Base-by-base conservation (phyloP, 2,888 invertebrate species). In the Actias luna region DNA sequence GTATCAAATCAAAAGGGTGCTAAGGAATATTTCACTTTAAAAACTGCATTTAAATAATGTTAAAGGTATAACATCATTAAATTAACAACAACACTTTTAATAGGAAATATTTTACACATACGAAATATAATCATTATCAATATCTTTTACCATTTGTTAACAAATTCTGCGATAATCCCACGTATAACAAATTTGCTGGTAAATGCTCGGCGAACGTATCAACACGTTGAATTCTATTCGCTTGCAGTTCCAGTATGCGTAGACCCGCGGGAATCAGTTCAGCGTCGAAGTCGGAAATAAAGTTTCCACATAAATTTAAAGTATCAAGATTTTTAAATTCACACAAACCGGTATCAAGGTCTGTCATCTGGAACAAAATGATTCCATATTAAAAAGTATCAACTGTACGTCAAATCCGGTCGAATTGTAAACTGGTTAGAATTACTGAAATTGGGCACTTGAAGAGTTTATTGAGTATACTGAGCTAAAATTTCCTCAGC, bases 111-210 rank as follows among this genome's bases (percentile, higher is more conserved):
- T 1, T 7, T 16, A 8, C 36, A 36, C 3, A 36, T 16, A 36
- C 36, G 1, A 8, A 16, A 36, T 16, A 36, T 16, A 36, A 36
- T 16, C 16, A 36, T 42, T 42, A 18, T 42, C n/a, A 42, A 5
- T 42, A 0, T 25, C 8, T 31, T 64, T 70, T 78, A 89, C 89
- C 87, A 52, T 78, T 73, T 39, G 66, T 76, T n/a, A 92, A 64
- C 50, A 88, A 77, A 76, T 94, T 94, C 66, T 89, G 84, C 1
- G 90, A 87, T 27, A 94, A 79, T 46, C 94, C 94, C 59, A 94
- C 77, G 70, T 94, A 93, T 4, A 88, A 65, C 58, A 94, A 73
- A 57, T 80, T 76, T 58, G 67, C 63, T 0, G 94, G 94, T 66
- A 83, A 80, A 65, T 65, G 60, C 60, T 84, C 77, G 1, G 76